phyloP scores from a whole-genome alignment of 2,888 invertebrate species.

The Netelia inedita region DNA sequence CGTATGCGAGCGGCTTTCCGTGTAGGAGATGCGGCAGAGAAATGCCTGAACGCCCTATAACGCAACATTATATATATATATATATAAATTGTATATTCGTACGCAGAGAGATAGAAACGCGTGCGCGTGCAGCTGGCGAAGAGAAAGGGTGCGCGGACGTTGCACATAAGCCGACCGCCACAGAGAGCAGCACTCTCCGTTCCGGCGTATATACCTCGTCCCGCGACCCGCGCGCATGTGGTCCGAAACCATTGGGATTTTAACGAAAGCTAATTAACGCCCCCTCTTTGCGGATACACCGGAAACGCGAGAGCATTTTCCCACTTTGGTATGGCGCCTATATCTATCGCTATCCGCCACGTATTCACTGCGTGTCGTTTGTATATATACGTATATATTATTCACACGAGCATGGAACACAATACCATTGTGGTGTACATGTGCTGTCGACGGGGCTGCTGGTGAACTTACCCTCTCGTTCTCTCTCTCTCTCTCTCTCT shows the following conservation, averaged over 20 bases:
- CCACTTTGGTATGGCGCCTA: conserved; percentile 42
- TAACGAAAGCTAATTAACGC: conserved; percentile 75
- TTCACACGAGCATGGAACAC: conserved; percentile 15
- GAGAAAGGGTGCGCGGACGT: conserved; percentile 43
- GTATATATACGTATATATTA: conserved; percentile 6
- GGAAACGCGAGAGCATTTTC: conserved; percentile 38
- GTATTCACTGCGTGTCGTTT: conserved; percentile 5
- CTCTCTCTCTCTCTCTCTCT: conserved; percentile 18
- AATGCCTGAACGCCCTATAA: too few species aligned
- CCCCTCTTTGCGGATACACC: conserved; percentile 60
- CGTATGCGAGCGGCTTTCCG: too few species aligned
- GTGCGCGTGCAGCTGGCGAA: conserved; percentile 56
- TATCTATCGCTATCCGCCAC: not conserved
- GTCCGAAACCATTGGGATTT: conserved; percentile 74
- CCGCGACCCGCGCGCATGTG: conserved; percentile 49
- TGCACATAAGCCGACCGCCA: conserved; percentile 18
- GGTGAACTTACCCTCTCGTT: conserved; percentile 15
- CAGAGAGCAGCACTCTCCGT: not conserved
- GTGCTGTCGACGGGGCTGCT: conserved; percentile 27
- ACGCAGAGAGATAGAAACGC: conserved; percentile 2
- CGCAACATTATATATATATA: too few species aligned
- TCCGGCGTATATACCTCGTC: conserved; percentile 4
- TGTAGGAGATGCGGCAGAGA: too few species aligned
- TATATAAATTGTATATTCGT: too few species aligned
- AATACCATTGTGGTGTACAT: conserved; percentile 46